phyloP scores from a whole-genome alignment of 2,888 invertebrate species.

The Harpalus rufipes region DNA sequence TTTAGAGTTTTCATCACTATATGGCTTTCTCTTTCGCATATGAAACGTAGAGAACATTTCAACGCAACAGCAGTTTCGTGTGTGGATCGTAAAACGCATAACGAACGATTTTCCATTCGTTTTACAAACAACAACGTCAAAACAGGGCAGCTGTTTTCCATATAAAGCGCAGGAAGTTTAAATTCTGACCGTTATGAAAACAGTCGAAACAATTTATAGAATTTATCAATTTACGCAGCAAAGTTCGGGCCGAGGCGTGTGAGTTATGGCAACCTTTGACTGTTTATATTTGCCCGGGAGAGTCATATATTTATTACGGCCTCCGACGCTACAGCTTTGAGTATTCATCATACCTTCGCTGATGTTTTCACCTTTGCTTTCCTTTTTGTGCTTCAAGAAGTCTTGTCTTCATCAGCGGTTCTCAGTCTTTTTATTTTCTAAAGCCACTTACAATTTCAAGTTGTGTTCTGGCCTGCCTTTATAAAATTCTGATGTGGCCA shows the following conservation, averaged over 20 bases:
- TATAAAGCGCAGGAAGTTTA: conserved; percentile 15
- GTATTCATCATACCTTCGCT: conserved; percentile 16
- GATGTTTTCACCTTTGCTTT: neutral
- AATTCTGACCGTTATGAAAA: conserved; percentile 38
- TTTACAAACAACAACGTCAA: conserved; percentile 47
- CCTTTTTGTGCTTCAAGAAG: neutral
- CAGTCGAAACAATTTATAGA: conserved; percentile 40
- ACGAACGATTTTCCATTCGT: conserved; percentile 41
- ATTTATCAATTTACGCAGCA: conserved; percentile 46
- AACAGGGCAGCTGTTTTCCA: conserved; percentile 38
- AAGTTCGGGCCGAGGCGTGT: conserved; percentile 9
- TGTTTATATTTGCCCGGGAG: conserved; percentile 57
- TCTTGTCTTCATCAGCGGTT: too few species aligned
- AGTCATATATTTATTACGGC: conserved; percentile 57
- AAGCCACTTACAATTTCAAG: too few species aligned
- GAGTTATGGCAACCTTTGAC: conserved; percentile 58
- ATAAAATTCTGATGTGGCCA: too few species aligned
- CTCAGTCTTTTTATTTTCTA: too few species aligned
- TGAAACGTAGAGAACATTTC: neutral
- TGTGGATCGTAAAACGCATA: conserved; percentile 29
- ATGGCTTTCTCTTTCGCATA: neutral
- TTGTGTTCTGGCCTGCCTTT: too few species aligned
- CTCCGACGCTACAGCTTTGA: conserved; percentile 22
- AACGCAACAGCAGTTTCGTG: neutral
- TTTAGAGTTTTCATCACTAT: neutral